Evolutionary conservation across 1,140 invertebrate genomes (phyloP), one percentile per base, ranked within the genome.

Genomic region (Bombus cullumanus): DNA sequence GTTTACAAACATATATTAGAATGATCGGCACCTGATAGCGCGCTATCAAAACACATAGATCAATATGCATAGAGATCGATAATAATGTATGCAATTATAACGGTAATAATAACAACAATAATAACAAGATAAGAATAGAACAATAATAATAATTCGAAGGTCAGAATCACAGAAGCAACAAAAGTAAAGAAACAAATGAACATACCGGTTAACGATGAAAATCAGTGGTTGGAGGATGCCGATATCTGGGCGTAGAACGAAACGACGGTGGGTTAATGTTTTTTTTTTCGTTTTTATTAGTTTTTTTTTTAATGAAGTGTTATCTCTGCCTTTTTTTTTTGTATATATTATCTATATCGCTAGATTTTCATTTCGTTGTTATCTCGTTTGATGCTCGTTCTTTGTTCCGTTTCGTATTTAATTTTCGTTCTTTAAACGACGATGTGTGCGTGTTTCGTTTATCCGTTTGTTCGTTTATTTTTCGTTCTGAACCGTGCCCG

Each of bases 201-300:
- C 94, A 94, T 95, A 95, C 94, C 94, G 93, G 92, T 95, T 95
- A 95, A 94, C 93, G 94, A 94, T 95, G 94, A 94, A 95, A 95
- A 95, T 94, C 94, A 94, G 94, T 93, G 93, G 92, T 93, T 92
- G 93, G 90, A 93, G 92, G 91, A 93, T 94, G 94, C 93, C 93
- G 94, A 93, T 89, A 91, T 88, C 92, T 94, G 93, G 93, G 91
- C 92, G 94, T 90, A 94, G 93, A 94, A 94, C 93, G 91, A 90
- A 92, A 93, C 94, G 92, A 92, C 93, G 92, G 83, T 91, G 89
- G 83, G 84, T 81, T 85, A 74, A 84, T 79, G 81, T 75, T 77
- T 72, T 59, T 80, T 80, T 72, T 71, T 43, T 53, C 31, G 71
- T 83, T 78, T 75, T 64, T 18, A 62, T 34, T 39, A 77, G 39